These are phyloP conservation scores for Rhinopomastus cyanomelas DNA, from an alignment of 2,113 vertebrate genomes.

Conservation along the genomic window DNA sequence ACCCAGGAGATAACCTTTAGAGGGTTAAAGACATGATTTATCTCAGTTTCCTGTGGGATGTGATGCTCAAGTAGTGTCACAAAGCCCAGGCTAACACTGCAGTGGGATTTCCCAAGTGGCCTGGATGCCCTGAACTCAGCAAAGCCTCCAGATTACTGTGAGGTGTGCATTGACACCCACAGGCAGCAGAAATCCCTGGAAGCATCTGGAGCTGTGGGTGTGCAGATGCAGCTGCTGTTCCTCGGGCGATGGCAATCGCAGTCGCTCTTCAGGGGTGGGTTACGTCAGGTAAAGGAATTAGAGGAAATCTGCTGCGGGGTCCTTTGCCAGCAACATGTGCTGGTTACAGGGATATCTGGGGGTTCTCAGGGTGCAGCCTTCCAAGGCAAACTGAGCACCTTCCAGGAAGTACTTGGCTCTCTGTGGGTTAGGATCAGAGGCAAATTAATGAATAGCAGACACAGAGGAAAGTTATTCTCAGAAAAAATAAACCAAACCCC, in stretches of 20 bases:
- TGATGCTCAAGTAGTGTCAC: too few species aligned
- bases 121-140: not conserved
- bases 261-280: not conserved
- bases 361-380: not conserved
- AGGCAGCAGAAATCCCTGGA: not conserved
- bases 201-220: not conserved
- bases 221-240: not conserved
- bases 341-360: not conserved
- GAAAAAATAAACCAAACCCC: not conserved
- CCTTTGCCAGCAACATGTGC: not conserved
- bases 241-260: not conserved
- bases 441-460: not conserved
- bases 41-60: not conserved
- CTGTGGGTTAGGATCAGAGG: not conserved
- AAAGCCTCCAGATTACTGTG: not conserved
- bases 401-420: not conserved
- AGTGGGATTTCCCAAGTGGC: not conserved
- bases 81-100: not conserved
- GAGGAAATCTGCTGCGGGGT: not conserved
- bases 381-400: not conserved
- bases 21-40: not conserved
- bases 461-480: not conserved
- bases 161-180: rapidly evolving
- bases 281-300: not conserved
- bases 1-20: not conserved